These are phyloP conservation scores for Tretioscincus oriximinensis DNA, from an alignment of 2,113 vertebrate genomes.

Conservation along the genomic window DNA sequence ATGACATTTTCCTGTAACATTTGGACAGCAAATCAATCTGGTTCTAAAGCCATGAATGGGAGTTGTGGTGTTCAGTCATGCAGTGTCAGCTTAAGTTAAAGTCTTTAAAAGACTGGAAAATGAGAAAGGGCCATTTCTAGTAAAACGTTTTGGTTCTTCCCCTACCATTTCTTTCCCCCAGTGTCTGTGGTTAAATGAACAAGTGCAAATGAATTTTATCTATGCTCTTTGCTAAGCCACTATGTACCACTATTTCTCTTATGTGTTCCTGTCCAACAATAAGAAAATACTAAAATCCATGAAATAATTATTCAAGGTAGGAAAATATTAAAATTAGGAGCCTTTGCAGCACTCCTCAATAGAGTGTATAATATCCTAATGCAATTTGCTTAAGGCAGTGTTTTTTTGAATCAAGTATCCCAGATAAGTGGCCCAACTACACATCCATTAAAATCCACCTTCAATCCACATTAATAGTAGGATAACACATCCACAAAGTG, in stretches of 20 bases:
- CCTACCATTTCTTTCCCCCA: not conserved
- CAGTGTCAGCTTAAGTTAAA: slow-evolving; percentile 45
- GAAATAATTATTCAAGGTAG: not conserved
- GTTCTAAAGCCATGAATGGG: slow-evolving; percentile 46
- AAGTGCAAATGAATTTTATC: not conserved
- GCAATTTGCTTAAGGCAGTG: too few species aligned
- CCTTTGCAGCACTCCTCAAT: not conserved
- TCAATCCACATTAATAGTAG: too few species aligned
- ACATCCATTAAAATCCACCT: too few species aligned
- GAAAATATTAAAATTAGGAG: not conserved
- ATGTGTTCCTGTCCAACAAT: too few species aligned
- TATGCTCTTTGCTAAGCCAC: slow-evolving; percentile 1
- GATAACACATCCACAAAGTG: too few species aligned
- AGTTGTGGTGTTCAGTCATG: slow-evolving; percentile 29
- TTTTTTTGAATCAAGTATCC: too few species aligned
- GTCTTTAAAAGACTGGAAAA: slow-evolving; percentile 34
- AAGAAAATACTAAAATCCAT: not conserved
- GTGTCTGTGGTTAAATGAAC: not conserved
- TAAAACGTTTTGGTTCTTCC: not conserved
- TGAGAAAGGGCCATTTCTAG: slow-evolving; percentile 1
- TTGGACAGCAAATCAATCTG: slow-evolving; percentile 52
- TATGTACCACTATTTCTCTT: not conserved
- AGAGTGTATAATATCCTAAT: too few species aligned
- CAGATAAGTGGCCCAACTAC: too few species aligned
- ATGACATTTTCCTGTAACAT: slow-evolving; percentile 61